Evolutionary conservation across 2,113 vertebrate species (phyloP).

Genomic region (Azemiops feae): DNA sequence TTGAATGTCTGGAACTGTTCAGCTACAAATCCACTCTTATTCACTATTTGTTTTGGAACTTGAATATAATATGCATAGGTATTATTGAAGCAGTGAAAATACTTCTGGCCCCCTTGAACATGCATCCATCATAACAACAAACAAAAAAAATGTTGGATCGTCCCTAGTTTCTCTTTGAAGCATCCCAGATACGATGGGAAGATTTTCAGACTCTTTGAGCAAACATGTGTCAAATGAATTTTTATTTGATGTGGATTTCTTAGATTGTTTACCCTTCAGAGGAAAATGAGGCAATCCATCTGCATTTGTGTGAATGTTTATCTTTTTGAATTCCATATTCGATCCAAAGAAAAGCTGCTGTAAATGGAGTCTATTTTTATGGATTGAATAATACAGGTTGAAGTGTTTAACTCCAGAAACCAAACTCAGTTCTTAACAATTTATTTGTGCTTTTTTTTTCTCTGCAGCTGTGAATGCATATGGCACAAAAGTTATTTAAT

Average conservation of each 20-base stretch:
- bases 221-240: neutral
- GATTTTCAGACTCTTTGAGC: neutral
- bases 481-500: neutral
- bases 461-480: neutral
- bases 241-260: neutral
- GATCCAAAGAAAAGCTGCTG: neutral
- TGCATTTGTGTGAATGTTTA: neutral
- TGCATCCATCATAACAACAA: neutral
- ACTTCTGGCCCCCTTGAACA: neutral
- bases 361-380: neutral
- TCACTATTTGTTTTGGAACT: neutral
- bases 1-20: neutral
- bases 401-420: neutral
- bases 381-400: neutral
- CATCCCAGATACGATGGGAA: neutral
- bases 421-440: neutral
- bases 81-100: neutral
- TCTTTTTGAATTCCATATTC: neutral
- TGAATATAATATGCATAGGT: neutral
- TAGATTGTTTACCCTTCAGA: neutral
- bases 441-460: neutral
- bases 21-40: neutral
- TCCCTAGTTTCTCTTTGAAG: neutral
- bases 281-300: neutral
- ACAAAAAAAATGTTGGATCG: neutral